phyloP scores from a whole-genome alignment of 2,888 invertebrate genomes.

The Phyllotreta cruciferae region DNA sequence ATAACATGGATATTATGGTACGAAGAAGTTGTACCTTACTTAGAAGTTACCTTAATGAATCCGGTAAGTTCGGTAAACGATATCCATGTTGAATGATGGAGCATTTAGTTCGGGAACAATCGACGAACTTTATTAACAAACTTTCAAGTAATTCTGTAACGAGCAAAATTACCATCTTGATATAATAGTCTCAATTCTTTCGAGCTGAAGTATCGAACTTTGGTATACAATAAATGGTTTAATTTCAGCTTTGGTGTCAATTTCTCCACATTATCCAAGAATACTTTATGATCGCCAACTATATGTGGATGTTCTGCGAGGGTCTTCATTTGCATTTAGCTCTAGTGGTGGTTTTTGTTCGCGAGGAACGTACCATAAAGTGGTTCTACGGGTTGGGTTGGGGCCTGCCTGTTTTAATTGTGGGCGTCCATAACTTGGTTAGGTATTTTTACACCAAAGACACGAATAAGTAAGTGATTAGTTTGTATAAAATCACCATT shows the following conservation, averaged over 20 bases:
- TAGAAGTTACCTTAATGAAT: conserved; percentile 66
- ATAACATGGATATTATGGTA: conserved; percentile 81
- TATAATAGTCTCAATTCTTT: not conserved
- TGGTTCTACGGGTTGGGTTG: conserved; percentile 75
- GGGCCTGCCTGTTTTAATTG: conserved; percentile 67
- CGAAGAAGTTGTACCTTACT: conserved; percentile 66
- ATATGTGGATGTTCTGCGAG: conserved; percentile 88
- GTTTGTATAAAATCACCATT: too few relatives aligned
- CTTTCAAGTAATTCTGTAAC: not conserved
- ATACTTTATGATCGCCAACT: conserved; percentile 79
- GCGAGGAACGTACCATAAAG: conserved; percentile 73
- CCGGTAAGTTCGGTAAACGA: conserved; percentile 61
- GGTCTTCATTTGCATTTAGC: conserved; percentile 78
- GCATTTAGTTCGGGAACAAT: not conserved
- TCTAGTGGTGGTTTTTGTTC: conserved; percentile 78
- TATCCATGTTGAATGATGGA: not conserved
- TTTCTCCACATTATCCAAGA: conserved; percentile 69
- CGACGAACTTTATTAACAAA: not conserved
- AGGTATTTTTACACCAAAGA: conserved; percentile 62
- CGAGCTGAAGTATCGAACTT: not conserved
- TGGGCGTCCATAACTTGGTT: conserved; percentile 59
- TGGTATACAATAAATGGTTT: not conserved
- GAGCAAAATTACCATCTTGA: too few relatives aligned
- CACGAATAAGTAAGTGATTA: conserved; percentile 64
- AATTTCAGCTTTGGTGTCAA: conserved; percentile 74